Base-by-base conservation (phyloP, 2,888 invertebrate genomes). In the Eupeodes luniger region DNA sequence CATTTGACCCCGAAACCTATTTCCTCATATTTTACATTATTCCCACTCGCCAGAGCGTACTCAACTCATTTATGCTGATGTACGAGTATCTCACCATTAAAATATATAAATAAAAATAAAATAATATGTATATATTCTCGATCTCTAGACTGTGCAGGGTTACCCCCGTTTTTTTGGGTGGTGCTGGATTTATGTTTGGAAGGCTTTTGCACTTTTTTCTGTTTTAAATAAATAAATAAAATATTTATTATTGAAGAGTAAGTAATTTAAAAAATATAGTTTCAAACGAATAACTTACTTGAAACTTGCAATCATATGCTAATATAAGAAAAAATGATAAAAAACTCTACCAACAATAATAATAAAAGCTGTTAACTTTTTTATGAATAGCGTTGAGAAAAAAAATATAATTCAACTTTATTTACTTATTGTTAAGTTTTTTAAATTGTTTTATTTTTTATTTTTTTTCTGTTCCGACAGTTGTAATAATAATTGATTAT, bases 1-100 rank as follows among this genome's bases (percentile, higher is more conserved):
- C 53, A 70, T 79, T 40, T 86, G 86, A 79, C 86, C 86, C 79
- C 83, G 69, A 86, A 86, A 86, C 86, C 86, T 61, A 82, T 86
- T 86, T 86, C 70, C 82, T 79, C 78, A 82, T 55, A 57, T 36
- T 67, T 53, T 53, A 40, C 40, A 69, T 40, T 69, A 70, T 70
- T 70, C 70, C 70, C 55, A 55, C 70, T 70, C 69, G 34, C 36
- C 27, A 3, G 7, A 14, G 4, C 36, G n/a, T 47, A 76, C 34
- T 64, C 36, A 14, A 10, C 9, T 16, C 9, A 40, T 10, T 64
- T 44, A n/a, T 69, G 34, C 40, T 74, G 81, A 74, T 49, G 66
- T 69, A n/a, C n/a, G n/a, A n/a, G n/a, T n/a, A 77, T 81, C 67
- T 47, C 62, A 74, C 72, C 69, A 72, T 47, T 51, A 61, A 78